Evolutionary conservation across 2,888 invertebrate species (phyloP).

Genomic region (Norana najaformis): DNA sequence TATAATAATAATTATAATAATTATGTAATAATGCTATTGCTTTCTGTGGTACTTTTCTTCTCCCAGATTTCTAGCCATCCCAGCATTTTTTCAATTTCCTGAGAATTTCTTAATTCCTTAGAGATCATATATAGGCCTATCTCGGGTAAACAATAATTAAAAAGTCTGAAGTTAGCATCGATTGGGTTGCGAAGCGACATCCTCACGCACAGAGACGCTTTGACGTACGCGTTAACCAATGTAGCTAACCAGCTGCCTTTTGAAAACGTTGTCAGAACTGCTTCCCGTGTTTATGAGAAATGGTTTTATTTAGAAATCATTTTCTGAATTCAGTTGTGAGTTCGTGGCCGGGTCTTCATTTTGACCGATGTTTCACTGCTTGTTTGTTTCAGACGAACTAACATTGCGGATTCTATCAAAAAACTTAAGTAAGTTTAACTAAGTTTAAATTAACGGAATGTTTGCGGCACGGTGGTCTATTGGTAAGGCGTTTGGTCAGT

Average conservation of each 20-base stretch:
- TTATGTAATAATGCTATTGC: not conserved
- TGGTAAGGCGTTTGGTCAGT: no score
- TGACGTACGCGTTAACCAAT: no score
- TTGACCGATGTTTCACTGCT: no score
- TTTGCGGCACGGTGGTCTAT: no score
- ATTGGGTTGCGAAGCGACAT: not conserved
- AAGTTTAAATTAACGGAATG: not conserved
- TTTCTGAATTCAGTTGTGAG: not conserved
- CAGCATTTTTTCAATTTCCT: no score
- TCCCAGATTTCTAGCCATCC: not conserved
- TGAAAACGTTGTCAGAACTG: not conserved
- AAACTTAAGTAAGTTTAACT: conserved; percentile 68
- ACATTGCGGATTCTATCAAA: conserved; percentile 66
- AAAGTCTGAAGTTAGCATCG: not conserved
- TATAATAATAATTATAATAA: conserved; percentile 22
- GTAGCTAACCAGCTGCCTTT: no score
- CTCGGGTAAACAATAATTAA: not conserved
- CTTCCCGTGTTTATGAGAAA: not conserved
- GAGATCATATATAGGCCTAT: not conserved
- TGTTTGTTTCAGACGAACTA: conserved; percentile 45
- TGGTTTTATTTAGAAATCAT: not conserved
- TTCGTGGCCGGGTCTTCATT: not conserved
- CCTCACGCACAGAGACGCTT: no score
- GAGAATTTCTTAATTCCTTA: no score
- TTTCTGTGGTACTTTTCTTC: not conserved